Evolutionary conservation across 1,140 invertebrate genomes (phyloP).

Genomic region (Drosophila sproati): DNA sequence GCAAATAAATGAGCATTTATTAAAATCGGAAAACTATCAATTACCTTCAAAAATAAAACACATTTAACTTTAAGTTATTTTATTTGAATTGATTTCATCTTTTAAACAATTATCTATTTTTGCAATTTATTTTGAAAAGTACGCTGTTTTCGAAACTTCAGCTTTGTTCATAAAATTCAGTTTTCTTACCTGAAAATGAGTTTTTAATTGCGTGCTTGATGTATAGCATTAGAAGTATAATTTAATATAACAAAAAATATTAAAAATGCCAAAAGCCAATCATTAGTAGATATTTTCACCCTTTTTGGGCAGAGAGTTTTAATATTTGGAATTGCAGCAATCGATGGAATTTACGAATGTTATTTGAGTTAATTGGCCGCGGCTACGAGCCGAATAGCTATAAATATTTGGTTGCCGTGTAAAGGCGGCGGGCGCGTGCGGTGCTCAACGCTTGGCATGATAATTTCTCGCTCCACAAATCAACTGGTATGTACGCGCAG

Average conservation of each 20-base stretch:
- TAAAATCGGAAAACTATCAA: no score
- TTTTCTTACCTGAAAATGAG: no score
- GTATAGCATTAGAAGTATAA: no score
- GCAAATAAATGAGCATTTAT: no score
- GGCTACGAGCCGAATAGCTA: constrained; percentile 21
- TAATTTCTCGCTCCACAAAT: constrained; percentile 81
- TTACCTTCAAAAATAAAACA: no score
- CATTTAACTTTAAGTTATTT: no score
- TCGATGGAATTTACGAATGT: constrained; percentile 36
- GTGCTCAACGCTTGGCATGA: constrained; percentile 76
- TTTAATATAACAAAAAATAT: not conserved
- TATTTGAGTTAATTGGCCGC: constrained; percentile 37
- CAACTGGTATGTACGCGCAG: constrained; percentile 45
- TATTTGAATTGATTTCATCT: no score
- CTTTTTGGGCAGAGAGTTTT: not conserved
- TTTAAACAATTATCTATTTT: no score
- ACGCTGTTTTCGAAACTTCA: no score
- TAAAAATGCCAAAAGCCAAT: not conserved
- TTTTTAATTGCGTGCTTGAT: no score
- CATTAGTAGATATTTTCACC: not conserved
- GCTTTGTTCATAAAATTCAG: no score
- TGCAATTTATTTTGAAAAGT: no score
- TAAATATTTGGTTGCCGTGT: constrained; percentile 57
- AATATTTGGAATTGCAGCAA: not conserved
- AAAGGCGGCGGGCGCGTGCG: constrained; percentile 57